phyloP scores from a whole-genome alignment of 2,113 vertebrate species.

The Monarcha castaneiventris region DNA sequence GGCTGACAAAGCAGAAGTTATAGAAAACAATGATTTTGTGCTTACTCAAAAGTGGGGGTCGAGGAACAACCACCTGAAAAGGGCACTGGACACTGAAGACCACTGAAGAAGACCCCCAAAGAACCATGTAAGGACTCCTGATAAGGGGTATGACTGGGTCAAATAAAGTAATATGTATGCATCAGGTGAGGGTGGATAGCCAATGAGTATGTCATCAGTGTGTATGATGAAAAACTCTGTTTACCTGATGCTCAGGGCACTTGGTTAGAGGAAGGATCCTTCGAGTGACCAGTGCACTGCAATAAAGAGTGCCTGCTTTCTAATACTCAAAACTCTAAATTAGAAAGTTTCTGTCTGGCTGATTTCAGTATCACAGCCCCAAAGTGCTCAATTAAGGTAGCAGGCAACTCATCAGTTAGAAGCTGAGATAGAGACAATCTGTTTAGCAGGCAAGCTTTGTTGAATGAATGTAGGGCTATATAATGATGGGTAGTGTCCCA shows the following conservation, averaged over 20 bases:
- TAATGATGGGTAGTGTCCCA: neutral
- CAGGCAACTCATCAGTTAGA: neutral
- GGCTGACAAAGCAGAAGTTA: neutral
- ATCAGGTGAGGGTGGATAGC: neutral
- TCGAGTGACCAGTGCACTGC: neutral
- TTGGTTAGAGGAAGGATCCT: neutral
- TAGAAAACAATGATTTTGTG: neutral
- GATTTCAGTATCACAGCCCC: neutral
- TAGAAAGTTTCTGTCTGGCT: neutral
- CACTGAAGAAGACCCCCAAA: neutral
- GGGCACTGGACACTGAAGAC: neutral
- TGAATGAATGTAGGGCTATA: neutral
- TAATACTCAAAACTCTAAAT: neutral
- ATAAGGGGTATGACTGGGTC: neutral
- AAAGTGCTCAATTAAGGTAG: neutral
- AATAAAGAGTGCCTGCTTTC: neutral
- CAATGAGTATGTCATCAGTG: neutral
- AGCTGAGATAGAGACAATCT: neutral
- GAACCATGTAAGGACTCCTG: neutral
- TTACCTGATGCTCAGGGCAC: accelerated
- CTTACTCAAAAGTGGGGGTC: neutral
- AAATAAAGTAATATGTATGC: neutral
- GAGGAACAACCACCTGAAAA: neutral
- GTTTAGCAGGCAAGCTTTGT: neutral
- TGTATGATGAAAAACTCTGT: neutral